A percentile compares a stretch with the other conserved stretches of the same genome.
Evolutionary conservation across 30 jellyfish, hydroid and myxozoan species (phyloP).

Genomic region (Cassiopea xamachana): DNA sequence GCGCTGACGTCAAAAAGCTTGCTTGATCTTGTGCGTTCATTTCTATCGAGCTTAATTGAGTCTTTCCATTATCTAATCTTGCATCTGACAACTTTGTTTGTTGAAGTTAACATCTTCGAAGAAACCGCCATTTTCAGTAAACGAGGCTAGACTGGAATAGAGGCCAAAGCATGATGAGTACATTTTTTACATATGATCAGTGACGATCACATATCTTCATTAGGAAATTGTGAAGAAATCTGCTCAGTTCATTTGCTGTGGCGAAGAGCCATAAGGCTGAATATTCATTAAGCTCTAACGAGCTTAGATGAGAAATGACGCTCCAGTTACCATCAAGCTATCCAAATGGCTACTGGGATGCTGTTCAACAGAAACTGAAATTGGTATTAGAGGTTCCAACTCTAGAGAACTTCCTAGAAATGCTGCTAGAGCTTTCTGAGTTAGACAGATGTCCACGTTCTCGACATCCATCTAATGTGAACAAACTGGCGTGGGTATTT

Average conservation of each 20-base stretch:
- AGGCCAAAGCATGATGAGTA: constrained; percentile 23
- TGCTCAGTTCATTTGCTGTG: no score
- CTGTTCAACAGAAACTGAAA: neutral
- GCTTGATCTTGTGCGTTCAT: neutral
- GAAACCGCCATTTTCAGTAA: constrained; percentile 67
- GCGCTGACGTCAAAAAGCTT: neutral
- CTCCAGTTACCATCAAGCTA: constrained; percentile 34
- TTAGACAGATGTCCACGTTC: neutral
- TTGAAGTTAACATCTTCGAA: constrained; percentile 58
- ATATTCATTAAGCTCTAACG: neutral
- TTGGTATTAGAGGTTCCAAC: neutral
- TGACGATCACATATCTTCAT: no score
- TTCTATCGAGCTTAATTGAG: neutral
- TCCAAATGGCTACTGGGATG: constrained; percentile 16
- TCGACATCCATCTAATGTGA: neutral
- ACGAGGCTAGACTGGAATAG: constrained; percentile 46
- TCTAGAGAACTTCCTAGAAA: neutral
- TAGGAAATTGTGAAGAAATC: no score
- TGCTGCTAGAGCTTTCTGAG: neutral
- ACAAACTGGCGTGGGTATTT: neutral
- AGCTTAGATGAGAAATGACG: neutral
- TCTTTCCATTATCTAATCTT: neutral
- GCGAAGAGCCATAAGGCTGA: no score
- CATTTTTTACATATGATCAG: no score
- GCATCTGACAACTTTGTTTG: constrained; percentile 24